Evolutionary conservation across 2,113 vertebrate species (phyloP).

Genomic region (Corvus cornix): DNA sequence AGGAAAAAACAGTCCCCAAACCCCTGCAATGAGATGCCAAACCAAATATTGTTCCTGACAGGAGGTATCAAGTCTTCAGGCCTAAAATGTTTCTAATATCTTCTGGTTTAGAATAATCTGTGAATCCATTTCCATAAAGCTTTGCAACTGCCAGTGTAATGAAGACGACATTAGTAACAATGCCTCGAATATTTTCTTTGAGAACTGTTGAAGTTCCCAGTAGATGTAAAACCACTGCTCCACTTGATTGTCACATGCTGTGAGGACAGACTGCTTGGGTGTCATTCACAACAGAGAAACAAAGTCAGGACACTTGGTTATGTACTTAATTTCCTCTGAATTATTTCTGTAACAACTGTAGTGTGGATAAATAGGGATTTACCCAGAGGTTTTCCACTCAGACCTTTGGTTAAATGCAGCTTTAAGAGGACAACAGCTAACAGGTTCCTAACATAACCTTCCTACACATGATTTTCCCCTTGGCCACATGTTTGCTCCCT

Average conservation of each 20-base stretch:
- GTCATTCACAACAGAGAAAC: not conserved
- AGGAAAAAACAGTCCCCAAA: not conserved
- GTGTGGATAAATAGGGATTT: not conserved
- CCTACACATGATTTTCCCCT: rapidly evolving
- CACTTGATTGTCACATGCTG: not conserved
- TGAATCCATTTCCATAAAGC: not conserved
- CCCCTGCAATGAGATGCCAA: not conserved
- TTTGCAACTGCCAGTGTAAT: not conserved
- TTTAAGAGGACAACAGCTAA: not conserved
- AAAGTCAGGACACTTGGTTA: not conserved
- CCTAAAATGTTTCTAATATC: not conserved
- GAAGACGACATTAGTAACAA: not conserved
- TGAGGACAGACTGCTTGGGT: not conserved
- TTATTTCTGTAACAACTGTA: not conserved
- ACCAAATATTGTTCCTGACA: not conserved
- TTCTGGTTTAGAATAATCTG: not conserved
- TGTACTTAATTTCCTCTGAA: not conserved
- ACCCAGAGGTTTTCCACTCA: not conserved
- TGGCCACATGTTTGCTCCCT: not conserved
- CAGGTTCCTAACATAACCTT: not conserved
- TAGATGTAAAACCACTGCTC: not conserved
- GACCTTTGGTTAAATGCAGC: not conserved
- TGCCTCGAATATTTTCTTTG: not conserved
- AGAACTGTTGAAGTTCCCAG: not conserved
- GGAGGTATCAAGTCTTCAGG: not conserved